Evolutionary conservation across 1,140 invertebrate species (phyloP), one percentile per base, ranked within the genome.

Genomic region (Lepidurus arcticus): DNA sequence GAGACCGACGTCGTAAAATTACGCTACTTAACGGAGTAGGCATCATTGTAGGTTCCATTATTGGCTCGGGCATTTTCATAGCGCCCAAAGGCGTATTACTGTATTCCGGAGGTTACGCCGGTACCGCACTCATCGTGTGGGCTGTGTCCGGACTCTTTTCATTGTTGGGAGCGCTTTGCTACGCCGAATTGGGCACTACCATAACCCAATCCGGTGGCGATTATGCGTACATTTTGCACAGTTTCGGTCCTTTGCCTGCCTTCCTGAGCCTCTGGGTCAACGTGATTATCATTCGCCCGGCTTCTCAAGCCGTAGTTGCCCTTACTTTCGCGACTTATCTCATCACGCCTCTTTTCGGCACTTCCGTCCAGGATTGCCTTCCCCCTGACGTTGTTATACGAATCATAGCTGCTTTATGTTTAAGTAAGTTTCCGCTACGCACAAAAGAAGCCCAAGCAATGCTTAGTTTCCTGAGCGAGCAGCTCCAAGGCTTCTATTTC

Each of bases 241-340:
- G 94, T 44, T 96, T 96, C 84, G 95, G 95, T 1, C 91, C 93
- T n/a, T 85, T 97, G 11, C 91, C 93, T 1, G 95, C 92, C 4
- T 98, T 97, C 84, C 85, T 97, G 21, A 88, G 92, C 76, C 86
- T 97, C 26, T 98, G 95, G 95, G 91, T 95, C 44, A 92, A 93
- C 6, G 85, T 94, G 76, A 86, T 95, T 42, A 92, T 95, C 80
- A 93, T 97, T 79, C 87, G 94, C 80, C 94, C 93, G 4, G 91
- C 90, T 8, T 92, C 92, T 1, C 90, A 93, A 83, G 92, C 93
- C 8, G 93, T 95, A 42, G 92, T 95, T 53, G 92, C 93, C 0
- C 84, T 94, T 1, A 93, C 92, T 1, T 93, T 93, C 83, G 91
- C 92, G 1, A 88, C 93, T 79, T 93, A 93, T 83, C 90, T 91